Evolutionary conservation across 2,113 vertebrate genomes (phyloP).

Genomic region (Lanius ludovicianus): DNA sequence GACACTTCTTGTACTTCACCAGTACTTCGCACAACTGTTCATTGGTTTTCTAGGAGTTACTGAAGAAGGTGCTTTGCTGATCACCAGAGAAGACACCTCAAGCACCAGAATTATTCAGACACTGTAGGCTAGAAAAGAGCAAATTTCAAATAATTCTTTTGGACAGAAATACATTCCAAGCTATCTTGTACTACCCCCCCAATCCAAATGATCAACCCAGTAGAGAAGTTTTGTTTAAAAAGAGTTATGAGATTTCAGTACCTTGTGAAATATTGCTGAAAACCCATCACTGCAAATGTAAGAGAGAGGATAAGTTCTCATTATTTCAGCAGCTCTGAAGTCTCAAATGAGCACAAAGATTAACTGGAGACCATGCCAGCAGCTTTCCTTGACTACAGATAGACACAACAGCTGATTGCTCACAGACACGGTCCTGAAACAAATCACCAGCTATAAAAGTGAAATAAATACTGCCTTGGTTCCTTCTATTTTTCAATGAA

Average conservation of each 20-base stretch:
- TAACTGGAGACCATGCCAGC: not conserved
- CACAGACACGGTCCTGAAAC: not conserved
- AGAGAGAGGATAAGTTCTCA: not conserved
- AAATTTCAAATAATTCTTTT: not conserved
- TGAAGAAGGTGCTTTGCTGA: not conserved
- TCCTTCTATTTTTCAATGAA: not conserved
- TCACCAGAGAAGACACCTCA: not conserved
- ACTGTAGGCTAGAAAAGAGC: not conserved
- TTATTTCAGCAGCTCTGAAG: slow-evolving; percentile 11
- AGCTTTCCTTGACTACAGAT: not conserved
- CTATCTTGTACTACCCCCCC: not conserved
- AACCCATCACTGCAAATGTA: not conserved
- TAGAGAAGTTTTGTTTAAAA: not conserved
- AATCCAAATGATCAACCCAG: not conserved
- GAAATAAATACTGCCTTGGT: not conserved
- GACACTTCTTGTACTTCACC: not conserved
- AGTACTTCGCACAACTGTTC: not conserved
- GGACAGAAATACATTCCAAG: not conserved
- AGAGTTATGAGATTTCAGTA: not conserved
- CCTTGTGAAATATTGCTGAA: not conserved
- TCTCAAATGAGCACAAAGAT: not conserved
- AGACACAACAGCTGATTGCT: not conserved
- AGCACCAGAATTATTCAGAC: not conserved
- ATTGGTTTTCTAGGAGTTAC: not conserved
- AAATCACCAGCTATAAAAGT: not conserved